A percentile compares a stretch with the other conserved stretches of the same genome.
Evolutionary conservation across 2,888 invertebrate species (phyloP).

Genomic region (Tortrix viridana): DNA sequence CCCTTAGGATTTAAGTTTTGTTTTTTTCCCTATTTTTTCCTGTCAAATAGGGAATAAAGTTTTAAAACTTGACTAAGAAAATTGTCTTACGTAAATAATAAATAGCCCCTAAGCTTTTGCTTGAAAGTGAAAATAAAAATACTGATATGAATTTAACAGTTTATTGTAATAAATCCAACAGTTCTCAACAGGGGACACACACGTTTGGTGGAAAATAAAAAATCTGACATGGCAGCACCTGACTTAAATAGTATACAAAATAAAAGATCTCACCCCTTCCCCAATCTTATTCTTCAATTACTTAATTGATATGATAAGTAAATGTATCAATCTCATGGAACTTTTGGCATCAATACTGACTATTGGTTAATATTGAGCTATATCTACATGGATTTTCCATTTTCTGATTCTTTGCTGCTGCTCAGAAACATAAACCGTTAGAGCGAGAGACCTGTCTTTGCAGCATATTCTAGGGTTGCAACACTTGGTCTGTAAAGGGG

Average conservation of each 20-base stretch:
- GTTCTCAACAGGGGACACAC: slow-evolving; percentile 14
- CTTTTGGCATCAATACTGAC: not conserved
- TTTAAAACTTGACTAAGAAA: too few relatives aligned
- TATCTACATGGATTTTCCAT: too few relatives aligned
- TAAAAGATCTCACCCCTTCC: not conserved
- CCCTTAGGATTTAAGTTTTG: too few relatives aligned
- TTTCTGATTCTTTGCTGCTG: too few relatives aligned
- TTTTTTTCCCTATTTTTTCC: too few relatives aligned
- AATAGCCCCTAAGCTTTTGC: slow-evolving; percentile 22
- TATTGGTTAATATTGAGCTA: too few relatives aligned
- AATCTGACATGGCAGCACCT: slow-evolving; percentile 31
- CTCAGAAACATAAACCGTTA: too few relatives aligned
- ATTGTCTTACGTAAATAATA: slow-evolving; percentile 5
- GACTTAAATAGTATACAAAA: slow-evolving; percentile 13
- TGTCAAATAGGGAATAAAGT: too few relatives aligned
- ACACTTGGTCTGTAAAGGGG: too few relatives aligned
- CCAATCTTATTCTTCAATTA: too few relatives aligned
- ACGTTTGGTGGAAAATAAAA: slow-evolving; percentile 25
- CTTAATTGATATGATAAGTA: not conserved
- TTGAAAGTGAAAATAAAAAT: slow-evolving; percentile 32
- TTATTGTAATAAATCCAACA: slow-evolving; percentile 33
- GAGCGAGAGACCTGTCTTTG: too few relatives aligned
- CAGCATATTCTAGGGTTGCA: too few relatives aligned
- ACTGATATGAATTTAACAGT: slow-evolving; percentile 22
- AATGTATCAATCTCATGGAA: not conserved